Conservation (phyloP, 2,113 vertebrate genomes). For the Sinocyclocheilus maitianheensis region DNA sequence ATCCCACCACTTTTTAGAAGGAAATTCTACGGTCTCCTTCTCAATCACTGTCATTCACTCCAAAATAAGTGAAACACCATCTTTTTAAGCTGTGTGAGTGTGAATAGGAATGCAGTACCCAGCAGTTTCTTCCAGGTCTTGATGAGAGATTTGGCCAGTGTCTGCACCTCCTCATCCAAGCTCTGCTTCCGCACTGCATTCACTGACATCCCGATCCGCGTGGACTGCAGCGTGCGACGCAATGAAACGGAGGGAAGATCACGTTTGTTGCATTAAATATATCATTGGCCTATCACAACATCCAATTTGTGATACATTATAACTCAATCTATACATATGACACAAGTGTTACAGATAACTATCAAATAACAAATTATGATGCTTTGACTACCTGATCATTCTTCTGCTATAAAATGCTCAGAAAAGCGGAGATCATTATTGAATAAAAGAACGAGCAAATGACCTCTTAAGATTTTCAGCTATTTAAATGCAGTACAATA, state of each 20-base stretch:
- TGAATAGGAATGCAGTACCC: constrained; percentile 67
- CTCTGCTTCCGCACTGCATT: constrained; percentile 95
- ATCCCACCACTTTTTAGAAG: neutral
- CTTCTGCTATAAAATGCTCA: neutral
- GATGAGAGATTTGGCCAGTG: constrained; percentile 91
- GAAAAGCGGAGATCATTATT: neutral
- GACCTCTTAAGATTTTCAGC: neutral
- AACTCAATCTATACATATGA: neutral
- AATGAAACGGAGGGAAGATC: neutral
- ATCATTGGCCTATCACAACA: neutral
- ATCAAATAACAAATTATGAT: neutral
- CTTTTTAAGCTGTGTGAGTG: neutral
- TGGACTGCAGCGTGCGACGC: constrained; percentile 76
- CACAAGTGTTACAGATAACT: neutral
- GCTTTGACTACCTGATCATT: neutral
- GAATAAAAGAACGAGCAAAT: neutral
- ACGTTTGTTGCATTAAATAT: neutral
- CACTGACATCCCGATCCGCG: constrained; percentile 94
- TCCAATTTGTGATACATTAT: neutral
- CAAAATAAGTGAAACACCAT: neutral
- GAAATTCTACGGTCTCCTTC: neutral
- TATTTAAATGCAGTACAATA: neutral
- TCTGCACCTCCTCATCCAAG: constrained; percentile 91
- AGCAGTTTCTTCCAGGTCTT: constrained; percentile 97
- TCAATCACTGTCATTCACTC: neutral